Conservation (phyloP, 2,797 vertebrate genomes). For the Fistularia tabacaria region DNA sequence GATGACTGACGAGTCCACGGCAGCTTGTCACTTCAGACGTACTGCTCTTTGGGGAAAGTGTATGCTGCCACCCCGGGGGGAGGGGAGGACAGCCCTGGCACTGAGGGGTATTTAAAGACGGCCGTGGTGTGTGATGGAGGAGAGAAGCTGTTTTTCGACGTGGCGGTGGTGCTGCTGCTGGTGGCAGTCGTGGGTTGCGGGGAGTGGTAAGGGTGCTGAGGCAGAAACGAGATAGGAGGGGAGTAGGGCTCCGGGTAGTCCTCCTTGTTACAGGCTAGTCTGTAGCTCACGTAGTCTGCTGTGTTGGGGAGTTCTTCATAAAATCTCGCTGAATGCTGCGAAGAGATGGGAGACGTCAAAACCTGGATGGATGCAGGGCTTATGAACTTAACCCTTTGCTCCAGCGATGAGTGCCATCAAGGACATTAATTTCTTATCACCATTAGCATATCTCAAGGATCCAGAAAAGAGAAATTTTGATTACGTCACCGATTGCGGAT, state of each 20-base stretch:
- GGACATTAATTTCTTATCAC: too few species aligned
- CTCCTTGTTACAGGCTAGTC: constrained; percentile 78
- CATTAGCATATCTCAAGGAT: too few species aligned
- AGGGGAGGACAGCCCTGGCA: constrained; percentile 59
- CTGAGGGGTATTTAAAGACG: constrained; percentile 69
- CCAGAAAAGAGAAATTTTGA: too few species aligned
- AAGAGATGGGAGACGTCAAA: constrained; percentile 14
- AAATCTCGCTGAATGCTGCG: constrained; percentile 78
- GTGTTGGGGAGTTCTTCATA: constrained; percentile 83
- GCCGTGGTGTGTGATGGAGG: constrained; percentile 66
- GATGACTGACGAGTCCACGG: constrained; percentile 8
- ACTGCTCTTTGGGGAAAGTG: constrained; percentile 84
- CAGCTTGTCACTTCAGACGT: constrained; percentile 68
- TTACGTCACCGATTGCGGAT: too few species aligned
- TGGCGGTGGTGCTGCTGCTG: constrained; percentile 50
- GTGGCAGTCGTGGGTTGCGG: constrained; percentile 35
- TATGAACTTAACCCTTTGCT: too few species aligned
- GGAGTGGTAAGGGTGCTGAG: constrained; percentile 77
- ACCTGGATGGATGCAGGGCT: too few species aligned
- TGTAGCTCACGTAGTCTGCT: constrained; percentile 83
- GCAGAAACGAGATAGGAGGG: constrained; percentile 78
- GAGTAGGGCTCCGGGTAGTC: constrained; percentile 80
- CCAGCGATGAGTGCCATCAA: too few species aligned
- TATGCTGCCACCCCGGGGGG: constrained; percentile 69
- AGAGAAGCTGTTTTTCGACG: constrained; percentile 73